Evolutionary conservation across 2,113 vertebrate species (phyloP).

Genomic region (Astatotilapia flaviijosephi): DNA sequence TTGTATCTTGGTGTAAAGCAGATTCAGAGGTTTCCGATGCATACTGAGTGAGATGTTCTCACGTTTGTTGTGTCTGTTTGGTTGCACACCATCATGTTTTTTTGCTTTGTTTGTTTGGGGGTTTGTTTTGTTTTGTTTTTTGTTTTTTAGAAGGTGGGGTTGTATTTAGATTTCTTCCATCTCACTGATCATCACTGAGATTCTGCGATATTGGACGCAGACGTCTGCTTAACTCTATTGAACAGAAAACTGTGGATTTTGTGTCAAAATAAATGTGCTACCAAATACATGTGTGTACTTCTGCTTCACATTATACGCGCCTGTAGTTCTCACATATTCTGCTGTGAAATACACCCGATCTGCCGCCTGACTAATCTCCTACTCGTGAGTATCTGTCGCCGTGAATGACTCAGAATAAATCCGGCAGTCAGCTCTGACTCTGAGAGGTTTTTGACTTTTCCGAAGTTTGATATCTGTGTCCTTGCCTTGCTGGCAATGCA

Average conservation of each 20-base stretch:
- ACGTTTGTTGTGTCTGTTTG: background rate
- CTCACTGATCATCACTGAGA: background rate
- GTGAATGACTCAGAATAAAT: constrained; percentile 25
- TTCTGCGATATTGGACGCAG: background rate
- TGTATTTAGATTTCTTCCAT: constrained; percentile 12
- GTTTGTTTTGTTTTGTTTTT: background rate
- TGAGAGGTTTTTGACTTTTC: background rate
- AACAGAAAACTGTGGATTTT: constrained; percentile 55
- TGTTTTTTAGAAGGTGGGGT: background rate
- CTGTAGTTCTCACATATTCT: background rate
- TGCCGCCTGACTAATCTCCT: background rate
- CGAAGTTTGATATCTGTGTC: background rate
- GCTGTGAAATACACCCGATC: background rate
- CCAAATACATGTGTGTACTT: background rate
- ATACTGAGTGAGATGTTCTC: background rate
- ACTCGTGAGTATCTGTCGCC: background rate
- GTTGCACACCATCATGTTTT: background rate
- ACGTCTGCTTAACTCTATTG: constrained; percentile 32
- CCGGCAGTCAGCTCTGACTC: background rate
- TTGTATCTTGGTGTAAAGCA: constrained; percentile 40
- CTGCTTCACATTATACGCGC: background rate
- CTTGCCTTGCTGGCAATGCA: background rate
- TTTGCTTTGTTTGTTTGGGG: background rate
- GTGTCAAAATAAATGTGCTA: constrained; percentile 67
- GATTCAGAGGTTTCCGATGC: constrained; percentile 19